Evolutionary conservation across 2,797 vertebrate species (phyloP).

Genomic region (Nannoperca obscura): DNA sequence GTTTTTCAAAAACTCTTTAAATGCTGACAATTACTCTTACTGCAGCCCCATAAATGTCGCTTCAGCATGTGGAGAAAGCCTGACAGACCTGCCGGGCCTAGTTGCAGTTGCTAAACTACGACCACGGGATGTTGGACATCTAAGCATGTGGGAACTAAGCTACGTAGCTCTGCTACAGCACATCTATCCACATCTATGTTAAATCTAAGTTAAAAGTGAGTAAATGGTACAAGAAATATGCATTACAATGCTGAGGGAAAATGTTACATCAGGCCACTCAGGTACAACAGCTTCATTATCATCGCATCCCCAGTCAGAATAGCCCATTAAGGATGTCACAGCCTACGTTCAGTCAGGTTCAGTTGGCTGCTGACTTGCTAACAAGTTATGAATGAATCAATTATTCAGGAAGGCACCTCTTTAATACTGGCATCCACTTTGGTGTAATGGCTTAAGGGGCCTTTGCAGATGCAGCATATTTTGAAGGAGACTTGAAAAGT

Average conservation of each 20-base stretch:
- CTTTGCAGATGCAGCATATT: slow-evolving; percentile 67
- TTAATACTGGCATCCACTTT: slow-evolving; percentile 57
- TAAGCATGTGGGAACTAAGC: slow-evolving; percentile 7
- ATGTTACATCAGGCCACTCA: slow-evolving; percentile 34
- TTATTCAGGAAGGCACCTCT: slow-evolving; percentile 65
- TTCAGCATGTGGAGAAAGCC: background rate
- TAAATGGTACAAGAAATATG: slow-evolving; percentile 16
- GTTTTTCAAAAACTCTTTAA: background rate
- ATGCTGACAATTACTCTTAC: background rate
- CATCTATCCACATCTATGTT: background rate
- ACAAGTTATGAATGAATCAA: slow-evolving; percentile 66
- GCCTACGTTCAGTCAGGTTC: slow-evolving; percentile 32
- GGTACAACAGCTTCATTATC: slow-evolving; percentile 47
- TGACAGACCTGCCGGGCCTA: background rate
- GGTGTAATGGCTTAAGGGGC: slow-evolving; percentile 42
- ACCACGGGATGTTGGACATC: background rate
- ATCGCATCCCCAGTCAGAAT: slow-evolving; percentile 26
- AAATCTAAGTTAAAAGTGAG: slow-evolving; percentile 1
- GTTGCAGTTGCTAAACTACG: background rate
- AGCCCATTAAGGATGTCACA: slow-evolving; percentile 51
- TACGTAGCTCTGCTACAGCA: slow-evolving; percentile 3
- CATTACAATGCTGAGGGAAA: slow-evolving; percentile 17
- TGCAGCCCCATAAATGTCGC: background rate
- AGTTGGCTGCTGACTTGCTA: slow-evolving; percentile 56
- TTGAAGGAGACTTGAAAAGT: slow-evolving; percentile 43